Percentiles rank a stretch among this genome's conserved stretches.
phyloP scores from a whole-genome alignment of 2,113 vertebrate species.

The Muntiacus muntjak region DNA sequence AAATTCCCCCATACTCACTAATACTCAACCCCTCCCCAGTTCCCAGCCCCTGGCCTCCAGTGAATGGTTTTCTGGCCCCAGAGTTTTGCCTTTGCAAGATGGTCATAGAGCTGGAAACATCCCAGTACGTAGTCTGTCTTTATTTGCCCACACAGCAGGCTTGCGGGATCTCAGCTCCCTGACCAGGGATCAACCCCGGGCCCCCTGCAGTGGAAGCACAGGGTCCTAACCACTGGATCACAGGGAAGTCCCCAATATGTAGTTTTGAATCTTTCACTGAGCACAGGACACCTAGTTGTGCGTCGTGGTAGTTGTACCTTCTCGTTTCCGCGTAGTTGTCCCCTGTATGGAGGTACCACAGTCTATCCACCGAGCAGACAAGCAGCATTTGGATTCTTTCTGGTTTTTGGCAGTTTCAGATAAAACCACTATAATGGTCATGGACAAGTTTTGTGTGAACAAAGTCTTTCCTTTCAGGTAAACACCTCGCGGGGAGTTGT shows the following conservation, averaged over 20 bases:
- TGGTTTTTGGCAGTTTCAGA: background rate
- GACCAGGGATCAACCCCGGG: background rate
- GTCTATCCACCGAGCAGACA: rapidly evolving
- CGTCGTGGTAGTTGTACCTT: background rate
- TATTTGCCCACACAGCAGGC: background rate
- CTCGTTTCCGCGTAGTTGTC: background rate
- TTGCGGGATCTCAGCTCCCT: rapidly evolving
- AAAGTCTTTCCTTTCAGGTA: background rate
- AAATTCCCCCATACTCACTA: background rate
- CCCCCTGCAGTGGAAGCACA: background rate
- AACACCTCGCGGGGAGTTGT: too few species aligned
- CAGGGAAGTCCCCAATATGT: background rate
- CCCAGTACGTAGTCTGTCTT: background rate
- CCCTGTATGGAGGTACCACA: rapidly evolving
- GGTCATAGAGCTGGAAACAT: background rate
- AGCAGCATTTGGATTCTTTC: background rate
- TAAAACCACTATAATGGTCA: background rate
- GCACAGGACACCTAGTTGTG: background rate
- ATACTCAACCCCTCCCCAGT: background rate
- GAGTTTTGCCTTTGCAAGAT: background rate
- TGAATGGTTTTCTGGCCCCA: background rate
- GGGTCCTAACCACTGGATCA: background rate
- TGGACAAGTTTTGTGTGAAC: background rate
- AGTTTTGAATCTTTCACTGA: background rate
- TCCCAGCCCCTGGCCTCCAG: background rate